Evolutionary conservation across 2,113 vertebrate species (phyloP).

Genomic region (Xyliphius kryptos): DNA sequence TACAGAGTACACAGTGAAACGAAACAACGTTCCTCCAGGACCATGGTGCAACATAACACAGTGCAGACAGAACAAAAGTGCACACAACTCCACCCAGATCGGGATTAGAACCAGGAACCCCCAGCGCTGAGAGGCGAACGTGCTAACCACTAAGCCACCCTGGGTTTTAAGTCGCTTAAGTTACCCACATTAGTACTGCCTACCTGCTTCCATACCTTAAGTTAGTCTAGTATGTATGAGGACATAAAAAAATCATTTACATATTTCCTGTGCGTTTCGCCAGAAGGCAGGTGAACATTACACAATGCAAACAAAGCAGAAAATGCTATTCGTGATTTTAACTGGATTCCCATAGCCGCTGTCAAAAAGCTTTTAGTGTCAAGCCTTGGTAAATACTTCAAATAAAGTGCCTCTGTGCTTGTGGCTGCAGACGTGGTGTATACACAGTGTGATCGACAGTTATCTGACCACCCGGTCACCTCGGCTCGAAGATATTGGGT

Average conservation of each 20-base stretch:
- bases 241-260: slow-evolving; percentile 4
- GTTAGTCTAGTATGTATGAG: background rate
- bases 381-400: slow-evolving; percentile 25
- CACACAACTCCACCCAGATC: no score
- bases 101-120: no score
- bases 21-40: no score
- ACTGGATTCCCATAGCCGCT: slow-evolving; percentile 19
- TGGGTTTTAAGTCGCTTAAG: no score
- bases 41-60: no score
- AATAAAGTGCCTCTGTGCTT: slow-evolving; percentile 11
- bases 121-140: no score
- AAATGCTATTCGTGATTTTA: slow-evolving; percentile 15
- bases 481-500: slow-evolving; percentile 11
- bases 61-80: no score
- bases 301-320: slow-evolving; percentile 2
- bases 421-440: background rate
- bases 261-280: slow-evolving; percentile 1
- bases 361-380: slow-evolving; percentile 41
- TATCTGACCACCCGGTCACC: slow-evolving; percentile 6
- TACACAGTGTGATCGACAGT: slow-evolving; percentile 20
- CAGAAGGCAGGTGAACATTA: background rate
- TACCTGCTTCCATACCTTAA: no score
- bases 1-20: no score
- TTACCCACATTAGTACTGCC: no score
- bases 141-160: no score